Evolutionary conservation across 2,113 vertebrate genomes (phyloP).

Genomic region (Hippopotamus amphibius): DNA sequence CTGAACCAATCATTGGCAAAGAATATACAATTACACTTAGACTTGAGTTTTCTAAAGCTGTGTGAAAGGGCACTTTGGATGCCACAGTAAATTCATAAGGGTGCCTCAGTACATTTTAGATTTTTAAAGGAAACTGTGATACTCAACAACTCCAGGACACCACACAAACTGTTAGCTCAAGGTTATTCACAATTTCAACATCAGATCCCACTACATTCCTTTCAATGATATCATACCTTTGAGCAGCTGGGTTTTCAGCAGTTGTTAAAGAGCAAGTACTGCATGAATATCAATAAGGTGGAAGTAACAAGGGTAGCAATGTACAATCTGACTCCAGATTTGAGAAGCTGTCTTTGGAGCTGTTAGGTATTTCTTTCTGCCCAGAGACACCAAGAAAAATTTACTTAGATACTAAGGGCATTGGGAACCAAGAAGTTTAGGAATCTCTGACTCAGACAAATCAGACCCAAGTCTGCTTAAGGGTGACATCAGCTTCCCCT

Average conservation of each 20-base stretch:
- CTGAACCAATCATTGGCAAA: neutral
- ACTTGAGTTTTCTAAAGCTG: neutral
- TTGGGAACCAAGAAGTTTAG: neutral
- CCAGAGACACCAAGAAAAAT: neutral
- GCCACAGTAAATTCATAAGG: neutral
- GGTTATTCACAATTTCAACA: neutral
- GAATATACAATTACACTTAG: neutral
- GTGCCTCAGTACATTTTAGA: neutral
- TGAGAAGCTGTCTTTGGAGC: neutral
- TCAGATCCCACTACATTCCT: neutral
- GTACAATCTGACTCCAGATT: neutral
- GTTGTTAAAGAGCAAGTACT: neutral
- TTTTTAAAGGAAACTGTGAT: neutral
- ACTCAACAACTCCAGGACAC: neutral
- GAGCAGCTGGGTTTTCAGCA: neutral
- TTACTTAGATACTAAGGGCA: neutral
- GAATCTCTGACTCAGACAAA: neutral
- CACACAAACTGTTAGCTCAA: neutral
- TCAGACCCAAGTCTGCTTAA: neutral
- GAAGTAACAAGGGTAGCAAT: neutral
- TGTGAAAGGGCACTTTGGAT: neutral
- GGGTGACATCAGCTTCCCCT: neutral
- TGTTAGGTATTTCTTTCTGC: neutral
- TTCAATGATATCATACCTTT: neutral
- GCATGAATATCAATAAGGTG: neutral